Evolutionary conservation across 2,797 vertebrate species (phyloP).

Genomic region (Lacerta agilis): DNA sequence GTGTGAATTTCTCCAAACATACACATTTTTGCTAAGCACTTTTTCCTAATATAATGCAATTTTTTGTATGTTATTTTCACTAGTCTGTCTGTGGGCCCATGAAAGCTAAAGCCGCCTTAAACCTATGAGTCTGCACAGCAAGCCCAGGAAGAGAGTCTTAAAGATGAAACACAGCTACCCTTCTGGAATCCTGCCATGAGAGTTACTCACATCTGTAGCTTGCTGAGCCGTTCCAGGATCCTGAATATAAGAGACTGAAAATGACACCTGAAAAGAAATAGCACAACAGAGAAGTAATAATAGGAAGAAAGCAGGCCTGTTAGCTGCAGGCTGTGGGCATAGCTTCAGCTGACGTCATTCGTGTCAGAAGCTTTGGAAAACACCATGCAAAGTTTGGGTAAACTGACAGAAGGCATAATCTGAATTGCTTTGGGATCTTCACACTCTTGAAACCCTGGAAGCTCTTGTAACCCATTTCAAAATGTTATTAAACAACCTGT

Average conservation of each 20-base stretch:
- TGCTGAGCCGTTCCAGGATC: conserved; percentile 37
- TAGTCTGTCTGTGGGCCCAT: too few species aligned
- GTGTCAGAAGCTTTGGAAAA: background rate
- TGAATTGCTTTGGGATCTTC: background rate
- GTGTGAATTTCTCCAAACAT: too few species aligned
- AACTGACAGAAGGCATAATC: background rate
- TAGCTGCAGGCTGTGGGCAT: background rate
- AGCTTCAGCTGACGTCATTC: too few species aligned
- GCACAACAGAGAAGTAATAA: background rate
- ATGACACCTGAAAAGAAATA: conserved; percentile 51
- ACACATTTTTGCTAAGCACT: too few species aligned
- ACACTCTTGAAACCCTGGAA: background rate
- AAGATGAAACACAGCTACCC: background rate
- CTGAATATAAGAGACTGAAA: conserved; percentile 55
- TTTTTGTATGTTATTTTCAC: too few species aligned
- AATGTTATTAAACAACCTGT: background rate
- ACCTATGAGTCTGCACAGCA: background rate
- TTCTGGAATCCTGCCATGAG: background rate
- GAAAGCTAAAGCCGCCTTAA: background rate
- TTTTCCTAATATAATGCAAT: too few species aligned
- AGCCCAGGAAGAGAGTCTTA: background rate
- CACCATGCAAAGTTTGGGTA: background rate
- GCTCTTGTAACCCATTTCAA: background rate
- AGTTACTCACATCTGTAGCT: conserved; percentile 61
- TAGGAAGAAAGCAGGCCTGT: background rate